A percentile compares a stretch with the other conserved stretches of the same genome.
Evolutionary conservation across 1,140 invertebrate species (phyloP).

Genomic region (Chrysoperla carnea): DNA sequence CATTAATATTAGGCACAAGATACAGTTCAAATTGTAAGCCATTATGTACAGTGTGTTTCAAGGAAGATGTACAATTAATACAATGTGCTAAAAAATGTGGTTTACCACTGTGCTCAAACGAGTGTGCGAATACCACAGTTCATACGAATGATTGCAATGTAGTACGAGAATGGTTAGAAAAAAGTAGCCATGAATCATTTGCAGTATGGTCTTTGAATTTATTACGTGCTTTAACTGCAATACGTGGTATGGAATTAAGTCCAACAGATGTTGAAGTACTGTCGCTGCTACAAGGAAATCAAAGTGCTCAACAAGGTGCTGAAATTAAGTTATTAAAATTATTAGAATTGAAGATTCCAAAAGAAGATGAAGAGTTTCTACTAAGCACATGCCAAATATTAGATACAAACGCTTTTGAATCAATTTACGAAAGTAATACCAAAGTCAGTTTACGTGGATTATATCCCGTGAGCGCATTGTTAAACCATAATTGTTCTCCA

Average conservation of each 20-base stretch:
- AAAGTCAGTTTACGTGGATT: conserved; percentile 40
- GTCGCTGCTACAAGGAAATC: conserved; percentile 32
- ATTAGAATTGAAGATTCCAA: conserved; percentile 28
- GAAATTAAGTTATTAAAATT: conserved; percentile 39
- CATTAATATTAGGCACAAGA: conserved; percentile 43
- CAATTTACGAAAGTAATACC: conserved; percentile 25
- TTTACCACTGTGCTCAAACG: conserved; percentile 33
- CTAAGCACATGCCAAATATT: conserved; percentile 36
- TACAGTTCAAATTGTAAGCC: conserved; percentile 22
- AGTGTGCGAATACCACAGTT: conserved; percentile 29
- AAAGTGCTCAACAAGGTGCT: conserved; percentile 27
- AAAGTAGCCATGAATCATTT: conserved; percentile 25
- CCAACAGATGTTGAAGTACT: conserved; percentile 32
- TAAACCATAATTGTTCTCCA: conserved; percentile 58
- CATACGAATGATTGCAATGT: conserved; percentile 40
- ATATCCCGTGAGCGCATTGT: conserved; percentile 49
- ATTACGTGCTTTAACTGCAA: conserved; percentile 32
- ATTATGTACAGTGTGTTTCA: conserved; percentile 36
- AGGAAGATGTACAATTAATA: conserved; percentile 22
- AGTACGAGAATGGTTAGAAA: conserved; percentile 28
- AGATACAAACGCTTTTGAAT: conserved; percentile 61
- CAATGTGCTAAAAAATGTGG: conserved; percentile 35
- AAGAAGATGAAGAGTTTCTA: conserved; percentile 41
- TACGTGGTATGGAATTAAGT: conserved; percentile 35
- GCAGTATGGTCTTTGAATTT: conserved; percentile 21